Evolutionary conservation across 2,797 vertebrate genomes (phyloP).

Genomic region (Todus mexicanus): DNA sequence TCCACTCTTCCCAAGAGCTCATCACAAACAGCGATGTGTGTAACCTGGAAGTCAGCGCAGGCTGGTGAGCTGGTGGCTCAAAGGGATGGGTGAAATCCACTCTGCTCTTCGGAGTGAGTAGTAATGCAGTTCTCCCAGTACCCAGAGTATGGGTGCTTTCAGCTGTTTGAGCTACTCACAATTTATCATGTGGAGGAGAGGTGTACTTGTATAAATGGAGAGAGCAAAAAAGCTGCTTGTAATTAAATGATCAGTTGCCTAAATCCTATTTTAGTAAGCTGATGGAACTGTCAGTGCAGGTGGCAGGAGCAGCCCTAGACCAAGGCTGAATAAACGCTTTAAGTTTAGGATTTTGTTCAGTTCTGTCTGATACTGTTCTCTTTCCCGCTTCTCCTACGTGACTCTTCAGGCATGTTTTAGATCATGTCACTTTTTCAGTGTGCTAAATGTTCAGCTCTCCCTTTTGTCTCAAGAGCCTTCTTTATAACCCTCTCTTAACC

Average conservation of each 20-base stretch:
- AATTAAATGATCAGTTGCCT: neutral
- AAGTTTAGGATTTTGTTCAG: neutral
- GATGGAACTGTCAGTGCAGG: neutral
- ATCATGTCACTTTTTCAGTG: neutral
- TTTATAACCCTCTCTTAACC: neutral
- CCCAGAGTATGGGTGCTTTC: neutral
- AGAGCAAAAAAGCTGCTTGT: neutral
- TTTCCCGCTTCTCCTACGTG: neutral
- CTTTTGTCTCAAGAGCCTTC: neutral
- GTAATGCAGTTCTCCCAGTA: neutral
- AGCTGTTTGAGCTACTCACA: neutral
- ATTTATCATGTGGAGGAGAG: neutral
- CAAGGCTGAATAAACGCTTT: neutral
- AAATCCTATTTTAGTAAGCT: neutral
- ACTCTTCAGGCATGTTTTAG: neutral
- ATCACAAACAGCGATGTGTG: rapidly evolving
- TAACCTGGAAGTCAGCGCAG: neutral
- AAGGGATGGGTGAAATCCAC: neutral
- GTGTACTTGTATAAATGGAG: neutral
- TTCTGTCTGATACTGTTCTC: neutral
- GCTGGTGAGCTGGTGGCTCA: neutral
- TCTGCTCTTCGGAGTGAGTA: neutral
- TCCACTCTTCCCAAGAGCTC: neutral
- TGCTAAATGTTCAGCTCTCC: neutral
- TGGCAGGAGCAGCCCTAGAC: neutral